Evolutionary conservation across 2,797 vertebrate species (phyloP).

Genomic region (Pseudochirops corinnae): DNA sequence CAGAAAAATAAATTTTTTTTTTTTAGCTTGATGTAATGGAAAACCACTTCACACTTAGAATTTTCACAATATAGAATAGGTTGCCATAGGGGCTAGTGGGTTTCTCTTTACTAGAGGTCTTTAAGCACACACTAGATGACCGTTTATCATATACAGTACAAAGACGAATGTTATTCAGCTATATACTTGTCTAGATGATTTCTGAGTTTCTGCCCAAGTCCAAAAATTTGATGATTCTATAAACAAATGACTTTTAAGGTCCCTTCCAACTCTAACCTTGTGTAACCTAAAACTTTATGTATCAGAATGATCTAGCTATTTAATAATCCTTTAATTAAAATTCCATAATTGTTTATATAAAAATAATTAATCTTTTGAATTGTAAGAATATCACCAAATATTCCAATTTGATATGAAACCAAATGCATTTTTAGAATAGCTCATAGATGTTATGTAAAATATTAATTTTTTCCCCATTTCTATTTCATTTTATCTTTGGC

Average conservation of each 20-base stretch:
- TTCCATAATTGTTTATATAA: background rate
- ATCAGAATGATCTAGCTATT: background rate
- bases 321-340: background rate
- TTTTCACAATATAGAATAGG: background rate
- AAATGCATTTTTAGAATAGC: background rate
- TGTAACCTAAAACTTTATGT: background rate
- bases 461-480: background rate
- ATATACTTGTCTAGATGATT: background rate
- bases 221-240: background rate
- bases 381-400: background rate
- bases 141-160: background rate
- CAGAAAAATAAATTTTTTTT: background rate
- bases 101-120: background rate
- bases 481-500: background rate
- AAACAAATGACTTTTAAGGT: background rate
- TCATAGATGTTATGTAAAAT: background rate
- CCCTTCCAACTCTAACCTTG: background rate
- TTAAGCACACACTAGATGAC: background rate
- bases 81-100: too few species aligned
- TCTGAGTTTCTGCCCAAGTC: background rate
- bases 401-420: background rate
- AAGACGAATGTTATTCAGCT: background rate
- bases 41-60: background rate
- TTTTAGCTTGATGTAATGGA: background rate
- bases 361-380: background rate